phyloP scores from a whole-genome alignment of 1,140 invertebrate genomes.

The Drosophila sechellia region DNA sequence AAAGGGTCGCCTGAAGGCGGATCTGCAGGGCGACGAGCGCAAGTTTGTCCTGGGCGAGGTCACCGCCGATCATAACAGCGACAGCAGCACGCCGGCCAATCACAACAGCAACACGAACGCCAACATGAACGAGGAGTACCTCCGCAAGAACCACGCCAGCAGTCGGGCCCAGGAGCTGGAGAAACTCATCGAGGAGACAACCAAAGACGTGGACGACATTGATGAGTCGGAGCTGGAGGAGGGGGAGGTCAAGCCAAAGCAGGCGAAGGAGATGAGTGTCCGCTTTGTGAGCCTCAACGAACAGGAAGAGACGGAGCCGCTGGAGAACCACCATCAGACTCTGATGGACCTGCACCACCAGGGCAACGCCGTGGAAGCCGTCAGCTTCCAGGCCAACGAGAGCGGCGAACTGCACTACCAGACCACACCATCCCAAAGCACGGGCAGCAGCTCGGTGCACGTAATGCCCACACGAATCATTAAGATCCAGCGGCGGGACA shows the following conservation, averaged over 20 bases:
- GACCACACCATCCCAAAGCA: slow-evolving; percentile 28
- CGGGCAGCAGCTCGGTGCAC: slow-evolving; percentile 51
- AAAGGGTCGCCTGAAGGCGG: slow-evolving; percentile 69
- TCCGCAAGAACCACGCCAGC: slow-evolving; percentile 57
- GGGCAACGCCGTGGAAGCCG: slow-evolving; percentile 51
- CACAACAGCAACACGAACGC: slow-evolving; percentile 1
- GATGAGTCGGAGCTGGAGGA: slow-evolving; percentile 67
- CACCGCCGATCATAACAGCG: slow-evolving; percentile 33
- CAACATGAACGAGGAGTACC: slow-evolving; percentile 74
- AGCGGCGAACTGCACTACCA: slow-evolving; percentile 70
- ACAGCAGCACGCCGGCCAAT: slow-evolving; percentile 28
- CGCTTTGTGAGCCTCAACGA: slow-evolving; percentile 52
- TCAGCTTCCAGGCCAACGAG: slow-evolving; percentile 71
- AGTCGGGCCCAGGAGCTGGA: slow-evolving; percentile 73
- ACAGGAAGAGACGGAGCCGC: slow-evolving; percentile 48
- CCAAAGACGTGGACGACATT: slow-evolving; percentile 82
- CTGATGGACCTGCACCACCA: slow-evolving; percentile 61
- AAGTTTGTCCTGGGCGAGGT: slow-evolving; percentile 72
- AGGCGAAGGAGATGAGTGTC: slow-evolving; percentile 52
- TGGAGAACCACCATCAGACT: slow-evolving; percentile 57
- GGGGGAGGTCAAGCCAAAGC: slow-evolving; percentile 67
- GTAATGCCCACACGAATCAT: slow-evolving; percentile 72
- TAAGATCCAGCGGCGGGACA: slow-evolving; percentile 72
- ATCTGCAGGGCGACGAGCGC: slow-evolving; percentile 64
- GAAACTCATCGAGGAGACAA: slow-evolving; percentile 82